These are phyloP conservation scores for Panurus biarmicus DNA, from an alignment of 2,113 vertebrate species.

Conservation along the genomic window DNA sequence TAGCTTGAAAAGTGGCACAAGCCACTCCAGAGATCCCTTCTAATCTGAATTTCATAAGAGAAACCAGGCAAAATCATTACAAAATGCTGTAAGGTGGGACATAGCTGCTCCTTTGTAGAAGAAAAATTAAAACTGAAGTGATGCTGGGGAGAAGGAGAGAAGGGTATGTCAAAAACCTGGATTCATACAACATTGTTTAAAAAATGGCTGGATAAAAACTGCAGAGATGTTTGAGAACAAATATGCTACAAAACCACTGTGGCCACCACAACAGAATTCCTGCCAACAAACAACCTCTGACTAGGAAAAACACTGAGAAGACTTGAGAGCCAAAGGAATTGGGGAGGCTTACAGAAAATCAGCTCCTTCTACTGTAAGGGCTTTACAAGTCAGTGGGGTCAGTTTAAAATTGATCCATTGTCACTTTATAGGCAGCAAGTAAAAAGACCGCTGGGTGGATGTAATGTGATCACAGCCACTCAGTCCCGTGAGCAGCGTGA, in stretches of 20 bases:
- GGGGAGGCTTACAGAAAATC: neutral
- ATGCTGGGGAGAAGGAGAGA: neutral
- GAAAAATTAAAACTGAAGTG: neutral
- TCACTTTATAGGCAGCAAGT: slow-evolving; percentile 3
- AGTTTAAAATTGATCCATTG: slow-evolving; percentile 45
- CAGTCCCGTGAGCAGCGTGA: neutral
- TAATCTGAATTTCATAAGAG: neutral
- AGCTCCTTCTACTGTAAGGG: neutral
- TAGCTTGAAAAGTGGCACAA: neutral
- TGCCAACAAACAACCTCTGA: neutral
- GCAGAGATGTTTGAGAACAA: neutral
- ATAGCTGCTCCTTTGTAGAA: neutral
- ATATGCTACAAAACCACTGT: neutral
- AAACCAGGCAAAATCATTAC: neutral
- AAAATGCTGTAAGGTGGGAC: neutral
- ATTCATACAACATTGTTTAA: neutral
- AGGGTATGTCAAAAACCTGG: neutral
- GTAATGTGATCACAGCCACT: slow-evolving; percentile 29
- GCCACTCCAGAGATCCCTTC: neutral
- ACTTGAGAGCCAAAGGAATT: neutral
- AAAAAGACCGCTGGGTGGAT: neutral
- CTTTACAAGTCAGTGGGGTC: slow-evolving; percentile 33
- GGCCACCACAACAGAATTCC: neutral
- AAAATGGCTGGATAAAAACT: neutral
- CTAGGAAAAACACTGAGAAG: neutral